Evolutionary conservation across 2,113 vertebrate genomes (phyloP).

Genomic region (Thinocorus orbignyianus): DNA sequence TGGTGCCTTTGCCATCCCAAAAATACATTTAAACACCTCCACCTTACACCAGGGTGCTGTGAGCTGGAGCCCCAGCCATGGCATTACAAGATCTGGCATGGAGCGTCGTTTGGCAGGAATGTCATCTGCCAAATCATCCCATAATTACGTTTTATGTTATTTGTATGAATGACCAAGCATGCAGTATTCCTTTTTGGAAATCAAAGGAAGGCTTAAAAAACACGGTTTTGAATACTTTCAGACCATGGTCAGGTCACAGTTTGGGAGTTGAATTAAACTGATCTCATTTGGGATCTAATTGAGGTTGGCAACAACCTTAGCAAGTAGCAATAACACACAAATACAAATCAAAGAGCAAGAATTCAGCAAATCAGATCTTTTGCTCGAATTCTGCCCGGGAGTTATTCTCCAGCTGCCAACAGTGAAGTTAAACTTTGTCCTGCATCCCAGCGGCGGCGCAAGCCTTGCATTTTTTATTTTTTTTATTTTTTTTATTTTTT

Average conservation of each 20-base stretch:
- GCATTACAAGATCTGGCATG: slow-evolving; percentile 72
- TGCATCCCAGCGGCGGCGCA: slow-evolving; percentile 59
- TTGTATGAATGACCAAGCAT: slow-evolving; percentile 82
- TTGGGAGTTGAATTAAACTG: slow-evolving; percentile 81
- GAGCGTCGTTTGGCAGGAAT: slow-evolving; percentile 75
- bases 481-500: too few species aligned
- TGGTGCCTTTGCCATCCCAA: background rate
- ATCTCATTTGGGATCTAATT: slow-evolving; percentile 84
- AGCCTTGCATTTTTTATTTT: slow-evolving; percentile 72
- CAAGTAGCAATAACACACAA: slow-evolving; percentile 78
- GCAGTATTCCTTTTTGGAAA: slow-evolving; percentile 81
- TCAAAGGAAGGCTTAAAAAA: slow-evolving; percentile 80
- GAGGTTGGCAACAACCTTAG: slow-evolving; percentile 79
- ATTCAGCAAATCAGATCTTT: slow-evolving; percentile 80
- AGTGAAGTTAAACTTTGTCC: slow-evolving; percentile 77
- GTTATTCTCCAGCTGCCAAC: slow-evolving; percentile 73
- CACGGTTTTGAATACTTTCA: slow-evolving; percentile 79
- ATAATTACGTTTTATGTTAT: slow-evolving; percentile 86
- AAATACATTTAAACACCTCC: slow-evolving; percentile 27
- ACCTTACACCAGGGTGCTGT: slow-evolving; percentile 42
- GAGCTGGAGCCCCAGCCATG: slow-evolving; percentile 42
- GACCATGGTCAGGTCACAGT: slow-evolving; percentile 79
- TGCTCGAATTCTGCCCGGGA: slow-evolving; percentile 76
- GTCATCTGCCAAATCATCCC: slow-evolving; percentile 83
- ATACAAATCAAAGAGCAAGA: slow-evolving; percentile 79